Base-by-base conservation (phyloP, 2,888 invertebrate genomes). In the Crossocerus cetratus region DNA sequence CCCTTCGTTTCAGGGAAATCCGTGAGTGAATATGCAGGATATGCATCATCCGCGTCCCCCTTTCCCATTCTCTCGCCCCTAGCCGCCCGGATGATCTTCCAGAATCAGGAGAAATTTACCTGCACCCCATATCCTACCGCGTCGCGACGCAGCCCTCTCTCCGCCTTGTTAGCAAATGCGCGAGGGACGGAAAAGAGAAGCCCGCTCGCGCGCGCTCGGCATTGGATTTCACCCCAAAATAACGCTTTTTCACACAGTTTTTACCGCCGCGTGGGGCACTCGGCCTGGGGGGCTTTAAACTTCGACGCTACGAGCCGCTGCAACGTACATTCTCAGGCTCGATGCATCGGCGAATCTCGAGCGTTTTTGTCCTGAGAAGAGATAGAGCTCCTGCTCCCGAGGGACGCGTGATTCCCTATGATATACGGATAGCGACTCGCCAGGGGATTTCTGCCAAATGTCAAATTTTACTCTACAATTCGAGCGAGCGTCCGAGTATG, bases 201-300 rank as follows among this genome's bases (percentile, higher is more conserved):
- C n/a, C n/a, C n/a, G n/a, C n/a, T n/a, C n/a, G n/a, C n/a, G n/a
- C 54, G 61, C 79, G 69, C 64, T 73, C 74, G 82, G 89, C 86
- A 72, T 89, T 87, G 83, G 74, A 86, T 90, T 90, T 90, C 90
- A 89, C 88, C 89, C 89, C 83, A 76, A 87, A 90, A 88, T 89
- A 89, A 90, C 89, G 90, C 84, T 89, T 90, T 90, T 90, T 90
- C 89, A 89, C 88, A 89, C 87, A 89, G 83, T 88, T 88, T 88
- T 88, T 88, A 84, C 80, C 49, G 14, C 69, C 79, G 64, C 21
- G 57, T 59, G 66, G 76, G 78, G 73, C 69, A 53, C 42, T 49
- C 58, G 62, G 42, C 57, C 32, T 32, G 8, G 32, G 32, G 32
- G 32, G 32, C 32, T 32, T 32, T 32, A 32, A 32, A 32, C 5